Conservation (phyloP, 2,113 vertebrate species). For the Megalops atlanticus region DNA sequence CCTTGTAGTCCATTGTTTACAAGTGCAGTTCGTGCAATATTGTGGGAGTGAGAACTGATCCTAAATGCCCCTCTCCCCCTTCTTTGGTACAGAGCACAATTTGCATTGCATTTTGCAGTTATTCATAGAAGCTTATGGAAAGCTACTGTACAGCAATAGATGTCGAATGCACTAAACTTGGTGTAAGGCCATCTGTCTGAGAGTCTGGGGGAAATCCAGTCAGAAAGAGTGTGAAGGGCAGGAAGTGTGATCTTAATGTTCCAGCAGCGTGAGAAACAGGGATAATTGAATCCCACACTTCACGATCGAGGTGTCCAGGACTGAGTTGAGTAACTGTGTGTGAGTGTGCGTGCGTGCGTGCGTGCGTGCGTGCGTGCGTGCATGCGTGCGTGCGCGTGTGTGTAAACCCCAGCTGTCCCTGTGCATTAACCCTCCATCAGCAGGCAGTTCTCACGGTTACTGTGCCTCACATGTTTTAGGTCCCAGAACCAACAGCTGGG, state of each 20-base stretch:
- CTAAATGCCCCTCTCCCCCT: not conserved
- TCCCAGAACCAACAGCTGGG: slow-evolving; percentile 8
- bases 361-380: not conserved
- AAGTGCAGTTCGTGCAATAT: not conserved
- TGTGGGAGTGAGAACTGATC: not conserved
- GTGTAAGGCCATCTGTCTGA: not conserved
- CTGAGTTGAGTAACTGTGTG: too few species aligned
- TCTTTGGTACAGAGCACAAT: not conserved
- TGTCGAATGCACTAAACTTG: not conserved
- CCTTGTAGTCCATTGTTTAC: not conserved
- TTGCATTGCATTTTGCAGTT: not conserved
- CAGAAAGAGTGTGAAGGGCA: not conserved
- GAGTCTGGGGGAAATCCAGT: not conserved
- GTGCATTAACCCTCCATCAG: not conserved
- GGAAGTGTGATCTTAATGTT: not conserved
- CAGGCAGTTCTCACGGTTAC: slow-evolving; percentile 13
- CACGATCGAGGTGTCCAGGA: not conserved
- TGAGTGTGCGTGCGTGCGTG: not conserved
- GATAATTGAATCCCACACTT: not conserved
- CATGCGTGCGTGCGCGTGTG: too few species aligned
- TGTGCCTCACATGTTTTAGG: slow-evolving; percentile 5
- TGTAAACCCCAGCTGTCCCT: not conserved
- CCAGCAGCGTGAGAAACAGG: not conserved
- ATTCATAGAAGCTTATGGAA: not conserved
- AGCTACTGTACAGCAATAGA: not conserved